Evolutionary conservation across 1,140 invertebrate genomes (phyloP), one percentile per base, ranked within the genome.

Genomic region (Reticulitermes speratus): DNA sequence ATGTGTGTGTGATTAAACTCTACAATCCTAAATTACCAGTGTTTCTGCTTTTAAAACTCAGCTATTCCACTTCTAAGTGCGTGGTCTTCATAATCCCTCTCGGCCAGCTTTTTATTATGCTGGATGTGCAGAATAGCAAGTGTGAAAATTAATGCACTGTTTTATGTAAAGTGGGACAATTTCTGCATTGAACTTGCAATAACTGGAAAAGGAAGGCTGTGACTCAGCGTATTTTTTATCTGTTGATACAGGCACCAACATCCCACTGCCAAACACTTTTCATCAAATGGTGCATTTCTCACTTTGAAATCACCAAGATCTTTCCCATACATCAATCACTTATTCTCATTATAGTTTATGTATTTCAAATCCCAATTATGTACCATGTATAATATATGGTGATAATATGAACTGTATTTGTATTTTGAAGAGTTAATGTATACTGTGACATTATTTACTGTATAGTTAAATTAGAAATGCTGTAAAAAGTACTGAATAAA

Each of bases 251-350:
- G n/a, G n/a, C 65, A 65, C 59, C 59, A 65, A 3, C 65, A 75
- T 75, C 65, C 52, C 65, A 75, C 65, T 75, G 65, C 65, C 65
- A 30, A 75, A 75, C 65, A 75, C 65, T 75, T 75, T 75, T 30
- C 65, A 75, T 75, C 25, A 75, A 75, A 75, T 75, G 65, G 65
- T 75, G 65, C n/a, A 30, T 75, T 75, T 75, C 25, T 75, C 65
- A 30, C 25, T 75, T 75, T 14, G 25, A 75, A 55, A 21, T 55
- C 52, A 55, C 52, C 52, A 55, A 19, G 52, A 75, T 25, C 65
- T 75, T 75, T 75, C 65, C n/a, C 25, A 75, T 75, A 75, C 3
- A 25, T 75, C 65, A 75, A 25, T 75, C 65, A 75, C 25, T 8
- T 14, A 16, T n/a, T n/a, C 65, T 69, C 3, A 12, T 75, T 75